A percentile compares a stretch with the other conserved stretches of the same genome.
phyloP scores from a whole-genome alignment of 2,113 vertebrate genomes.

The Neodon shergylaensis region DNA sequence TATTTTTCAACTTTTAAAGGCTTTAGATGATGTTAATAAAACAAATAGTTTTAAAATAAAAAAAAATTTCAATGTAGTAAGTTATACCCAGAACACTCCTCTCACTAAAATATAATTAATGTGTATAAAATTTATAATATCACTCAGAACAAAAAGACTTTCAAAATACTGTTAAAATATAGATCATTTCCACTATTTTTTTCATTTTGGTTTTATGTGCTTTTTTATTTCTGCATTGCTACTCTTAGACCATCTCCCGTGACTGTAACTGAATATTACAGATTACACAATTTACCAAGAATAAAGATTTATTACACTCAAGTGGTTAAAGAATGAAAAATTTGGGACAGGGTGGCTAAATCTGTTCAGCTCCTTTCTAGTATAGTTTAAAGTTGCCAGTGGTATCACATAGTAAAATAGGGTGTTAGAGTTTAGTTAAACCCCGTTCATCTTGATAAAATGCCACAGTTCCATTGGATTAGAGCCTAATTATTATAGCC shows the following conservation, averaged over 20 bases:
- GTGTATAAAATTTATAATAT: slow-evolving; percentile 7
- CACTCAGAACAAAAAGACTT: background rate
- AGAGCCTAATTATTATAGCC: background rate
- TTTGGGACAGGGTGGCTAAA: background rate
- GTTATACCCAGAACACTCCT: background rate
- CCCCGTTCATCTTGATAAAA: background rate
- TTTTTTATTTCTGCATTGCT: slow-evolving; percentile 30
- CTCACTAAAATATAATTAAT: slow-evolving; percentile 51
- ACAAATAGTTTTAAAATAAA: background rate
- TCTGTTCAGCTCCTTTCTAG: background rate
- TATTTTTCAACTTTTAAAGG: background rate
- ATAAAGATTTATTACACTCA: background rate
- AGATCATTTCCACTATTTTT: slow-evolving; percentile 36
- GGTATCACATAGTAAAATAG: background rate
- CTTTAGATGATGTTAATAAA: background rate
- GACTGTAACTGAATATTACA: background rate
- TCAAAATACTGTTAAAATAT: background rate
- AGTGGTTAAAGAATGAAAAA: background rate
- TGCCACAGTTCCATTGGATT: background rate
- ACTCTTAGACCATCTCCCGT: background rate
- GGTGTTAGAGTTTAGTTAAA: background rate
- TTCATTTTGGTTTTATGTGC: slow-evolving; percentile 25
- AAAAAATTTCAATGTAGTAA: slow-evolving; percentile 43
- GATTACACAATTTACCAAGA: background rate
- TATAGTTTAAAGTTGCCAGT: background rate